These are phyloP conservation scores for Steinernema khuongi DNA, from an alignment of 1,140 invertebrate genomes.

Conservation along the genomic window DNA sequence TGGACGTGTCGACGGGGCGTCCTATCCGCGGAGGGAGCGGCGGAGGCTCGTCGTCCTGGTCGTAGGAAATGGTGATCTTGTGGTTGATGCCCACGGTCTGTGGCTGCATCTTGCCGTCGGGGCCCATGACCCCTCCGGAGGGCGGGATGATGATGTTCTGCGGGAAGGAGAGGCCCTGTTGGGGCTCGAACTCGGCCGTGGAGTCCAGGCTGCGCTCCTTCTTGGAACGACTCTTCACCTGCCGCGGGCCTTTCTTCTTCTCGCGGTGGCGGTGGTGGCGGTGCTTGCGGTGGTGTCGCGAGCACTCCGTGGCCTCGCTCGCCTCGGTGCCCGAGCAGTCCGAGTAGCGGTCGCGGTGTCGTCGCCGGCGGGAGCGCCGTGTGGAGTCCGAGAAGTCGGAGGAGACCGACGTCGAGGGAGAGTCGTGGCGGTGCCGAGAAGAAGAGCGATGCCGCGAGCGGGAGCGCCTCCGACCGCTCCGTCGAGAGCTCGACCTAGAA, in stretches of 20 bases:
- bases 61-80: conserved; percentile 42
- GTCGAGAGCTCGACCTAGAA: conserved; percentile 9
- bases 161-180: conserved; percentile 34
- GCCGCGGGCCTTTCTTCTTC: conserved; percentile 20
- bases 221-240: conserved; percentile 14
- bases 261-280: conserved; percentile 17
- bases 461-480: conserved; percentile 13
- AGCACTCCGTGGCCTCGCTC: conserved; percentile 26
- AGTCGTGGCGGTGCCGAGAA: conserved; percentile 30
- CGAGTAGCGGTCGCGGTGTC: conserved; percentile 13
- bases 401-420: conserved; percentile 22
- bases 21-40: neutral
- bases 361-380: conserved; percentile 20
- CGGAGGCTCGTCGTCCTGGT: conserved; percentile 25
- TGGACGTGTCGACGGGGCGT: neutral
- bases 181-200: neutral
- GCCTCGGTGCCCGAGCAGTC: conserved; percentile 16
- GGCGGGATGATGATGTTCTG: conserved; percentile 44
- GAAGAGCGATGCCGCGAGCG: conserved; percentile 24
- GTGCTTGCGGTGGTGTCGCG: conserved; percentile 17
- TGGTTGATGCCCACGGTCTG: conserved; percentile 36
- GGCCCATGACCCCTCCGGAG: conserved; percentile 34
- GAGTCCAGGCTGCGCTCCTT: conserved; percentile 5
- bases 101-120: conserved; percentile 33
- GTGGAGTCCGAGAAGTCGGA: conserved; percentile 26